Evolutionary conservation across 2,888 invertebrate genomes (phyloP).

Genomic region (Entomobrya proxima): DNA sequence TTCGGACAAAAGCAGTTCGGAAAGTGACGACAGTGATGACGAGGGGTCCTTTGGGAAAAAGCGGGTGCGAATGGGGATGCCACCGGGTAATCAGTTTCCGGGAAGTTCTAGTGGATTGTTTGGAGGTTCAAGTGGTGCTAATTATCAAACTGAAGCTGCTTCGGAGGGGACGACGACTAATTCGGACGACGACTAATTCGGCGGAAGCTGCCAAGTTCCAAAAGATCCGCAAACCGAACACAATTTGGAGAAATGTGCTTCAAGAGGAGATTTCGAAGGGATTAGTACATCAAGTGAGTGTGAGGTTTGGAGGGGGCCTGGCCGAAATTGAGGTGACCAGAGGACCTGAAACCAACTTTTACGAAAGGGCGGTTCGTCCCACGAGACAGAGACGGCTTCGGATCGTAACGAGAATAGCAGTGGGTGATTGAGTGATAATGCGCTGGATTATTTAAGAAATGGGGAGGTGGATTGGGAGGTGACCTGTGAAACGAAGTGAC

Average conservation of each 20-base stretch:
- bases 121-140: not conserved
- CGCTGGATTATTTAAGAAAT: slow-evolving; percentile 56
- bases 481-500: slow-evolving; percentile 31
- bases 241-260: slow-evolving; percentile 61
- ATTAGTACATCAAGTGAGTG: slow-evolving; percentile 36
- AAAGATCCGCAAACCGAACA: slow-evolving; percentile 61
- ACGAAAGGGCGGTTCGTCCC: slow-evolving; percentile 19
- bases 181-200: not conserved
- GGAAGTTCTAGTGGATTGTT: not conserved
- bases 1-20: slow-evolving; percentile 45
- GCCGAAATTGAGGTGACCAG: slow-evolving; percentile 50
- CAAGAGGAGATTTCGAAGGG: slow-evolving; percentile 65
- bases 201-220: slow-evolving; percentile 44
- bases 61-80: slow-evolving; percentile 39
- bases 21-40: slow-evolving; percentile 46
- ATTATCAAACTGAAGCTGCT: not conserved
- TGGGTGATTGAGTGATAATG: slow-evolving; percentile 67
- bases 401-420: slow-evolving; percentile 70
- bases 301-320: not conserved
- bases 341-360: slow-evolving; percentile 67
- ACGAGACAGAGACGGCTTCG: slow-evolving; percentile 27
- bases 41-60: not conserved
- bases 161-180: not conserved
- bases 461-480: slow-evolving; percentile 13
- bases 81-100: not conserved